Conservation (phyloP, 1,140 invertebrate genomes). For the Trachelipus rathkii region DNA sequence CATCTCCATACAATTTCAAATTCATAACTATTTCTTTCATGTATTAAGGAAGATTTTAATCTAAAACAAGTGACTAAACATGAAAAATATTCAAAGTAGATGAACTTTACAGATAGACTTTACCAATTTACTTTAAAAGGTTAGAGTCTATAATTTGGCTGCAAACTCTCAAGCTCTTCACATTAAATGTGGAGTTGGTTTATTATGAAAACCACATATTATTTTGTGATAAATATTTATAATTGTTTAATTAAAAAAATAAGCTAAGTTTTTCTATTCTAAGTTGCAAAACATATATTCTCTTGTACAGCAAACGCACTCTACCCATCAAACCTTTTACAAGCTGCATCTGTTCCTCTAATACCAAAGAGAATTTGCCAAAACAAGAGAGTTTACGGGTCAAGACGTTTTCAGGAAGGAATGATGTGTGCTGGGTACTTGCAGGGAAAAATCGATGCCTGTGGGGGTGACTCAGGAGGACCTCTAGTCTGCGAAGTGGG, state of each 20-base stretch:
- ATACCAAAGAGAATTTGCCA: slow-evolving; percentile 12
- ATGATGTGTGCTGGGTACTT: slow-evolving; percentile 61
- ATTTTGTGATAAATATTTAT: no score
- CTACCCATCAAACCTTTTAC: slow-evolving; percentile 16
- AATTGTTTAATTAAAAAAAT: background rate
- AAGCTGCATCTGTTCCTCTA: slow-evolving; percentile 17
- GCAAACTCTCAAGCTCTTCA: no score
- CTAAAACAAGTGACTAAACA: no score
- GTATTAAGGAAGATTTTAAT: no score
- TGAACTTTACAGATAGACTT: no score
- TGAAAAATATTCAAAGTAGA: no score
- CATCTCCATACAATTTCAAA: no score
- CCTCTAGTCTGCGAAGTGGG: slow-evolving; percentile 59
- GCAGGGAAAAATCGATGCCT: slow-evolving; percentile 56
- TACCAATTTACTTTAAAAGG: no score
- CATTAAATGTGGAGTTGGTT: no score
- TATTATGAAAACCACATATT: no score
- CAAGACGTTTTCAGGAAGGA: slow-evolving; percentile 46
- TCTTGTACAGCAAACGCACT: background rate
- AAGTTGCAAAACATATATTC: background rate
- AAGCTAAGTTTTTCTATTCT: background rate
- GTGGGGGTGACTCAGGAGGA: slow-evolving; percentile 65
- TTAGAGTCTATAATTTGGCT: no score
- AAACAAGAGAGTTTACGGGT: slow-evolving; percentile 13
- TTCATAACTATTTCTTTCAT: no score